These are phyloP conservation scores for Nerophis ophidion DNA, from an alignment of 2,113 vertebrate genomes.

Conservation along the genomic window DNA sequence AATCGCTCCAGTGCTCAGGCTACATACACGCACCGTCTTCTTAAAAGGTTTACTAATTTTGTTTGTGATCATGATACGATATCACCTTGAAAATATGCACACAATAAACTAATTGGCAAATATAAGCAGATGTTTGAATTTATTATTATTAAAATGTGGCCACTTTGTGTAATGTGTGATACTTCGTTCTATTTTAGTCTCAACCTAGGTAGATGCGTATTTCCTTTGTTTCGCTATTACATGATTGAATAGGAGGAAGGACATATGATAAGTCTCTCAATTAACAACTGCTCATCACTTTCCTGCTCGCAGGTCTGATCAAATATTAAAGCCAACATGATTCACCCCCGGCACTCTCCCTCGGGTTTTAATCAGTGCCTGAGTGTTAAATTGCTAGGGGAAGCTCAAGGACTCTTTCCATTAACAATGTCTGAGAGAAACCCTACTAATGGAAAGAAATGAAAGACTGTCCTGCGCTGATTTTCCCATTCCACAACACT, in stretches of 20 bases:
- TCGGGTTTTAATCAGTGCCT: constrained; percentile 53
- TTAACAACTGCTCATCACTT: constrained; percentile 38
- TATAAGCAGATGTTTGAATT: too few species aligned
- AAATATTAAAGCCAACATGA: constrained; percentile 61
- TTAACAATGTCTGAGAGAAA: constrained; percentile 51
- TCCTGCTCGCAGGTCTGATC: constrained; percentile 40
- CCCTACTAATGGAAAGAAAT: constrained; percentile 46
- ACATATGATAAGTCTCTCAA: constrained; percentile 25
- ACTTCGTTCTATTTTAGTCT: not conserved
- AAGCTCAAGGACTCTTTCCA: constrained; percentile 57
- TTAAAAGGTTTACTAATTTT: too few species aligned
- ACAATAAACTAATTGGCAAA: too few species aligned
- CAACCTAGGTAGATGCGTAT: not conserved
- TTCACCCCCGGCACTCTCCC: constrained; percentile 34
- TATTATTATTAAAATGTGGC: too few species aligned
- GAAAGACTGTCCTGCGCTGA: constrained; percentile 30
- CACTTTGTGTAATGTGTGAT: not conserved
- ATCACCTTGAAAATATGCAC: too few species aligned
- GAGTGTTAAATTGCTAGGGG: constrained; percentile 37
- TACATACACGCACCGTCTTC: too few species aligned
- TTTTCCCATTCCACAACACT: constrained; percentile 24
- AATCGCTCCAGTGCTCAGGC: too few species aligned
- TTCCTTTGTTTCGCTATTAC: not conserved
- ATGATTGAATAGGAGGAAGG: not conserved
- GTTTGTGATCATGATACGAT: too few species aligned